Evolutionary conservation across 2,113 vertebrate genomes (phyloP).

Genomic region (Pampusana beccarii): DNA sequence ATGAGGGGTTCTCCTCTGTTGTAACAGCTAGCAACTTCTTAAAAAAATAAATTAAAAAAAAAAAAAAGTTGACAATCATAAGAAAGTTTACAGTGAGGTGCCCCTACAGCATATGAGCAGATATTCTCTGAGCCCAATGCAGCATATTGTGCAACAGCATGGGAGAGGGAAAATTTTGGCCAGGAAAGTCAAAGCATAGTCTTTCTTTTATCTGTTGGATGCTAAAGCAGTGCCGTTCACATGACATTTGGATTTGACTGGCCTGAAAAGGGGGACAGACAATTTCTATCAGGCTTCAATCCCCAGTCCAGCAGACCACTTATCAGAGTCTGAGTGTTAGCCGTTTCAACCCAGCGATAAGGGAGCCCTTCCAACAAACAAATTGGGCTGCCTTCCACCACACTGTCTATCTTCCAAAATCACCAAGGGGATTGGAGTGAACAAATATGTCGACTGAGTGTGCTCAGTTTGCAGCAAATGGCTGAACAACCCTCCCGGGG

Average conservation of each 20-base stretch:
- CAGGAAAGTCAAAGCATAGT: conserved; percentile 58
- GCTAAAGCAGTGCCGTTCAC: neutral
- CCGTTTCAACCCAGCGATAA: neutral
- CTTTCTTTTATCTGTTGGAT: conserved; percentile 54
- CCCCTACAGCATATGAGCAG: neutral
- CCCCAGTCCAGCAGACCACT: neutral
- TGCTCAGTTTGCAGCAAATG: neutral
- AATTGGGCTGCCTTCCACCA: conserved; percentile 27
- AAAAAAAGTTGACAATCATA: neutral
- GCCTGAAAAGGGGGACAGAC: neutral
- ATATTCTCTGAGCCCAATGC: neutral
- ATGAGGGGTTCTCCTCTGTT: neutral
- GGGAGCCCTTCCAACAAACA: conserved; percentile 24
- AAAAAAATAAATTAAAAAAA: neutral
- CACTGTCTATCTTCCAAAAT: conserved; percentile 14
- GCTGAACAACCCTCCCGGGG: neutral
- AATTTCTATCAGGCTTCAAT: neutral
- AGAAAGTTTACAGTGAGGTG: conserved; percentile 14
- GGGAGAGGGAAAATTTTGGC: conserved; percentile 52
- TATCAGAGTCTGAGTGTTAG: neutral
- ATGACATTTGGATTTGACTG: conserved; percentile 6
- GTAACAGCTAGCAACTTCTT: neutral
- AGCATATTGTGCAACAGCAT: conserved; percentile 63
- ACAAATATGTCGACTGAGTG: neutral
- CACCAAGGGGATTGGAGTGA: neutral